Conservation (phyloP, 2,888 invertebrate species). For the Andrena dorsata region DNA sequence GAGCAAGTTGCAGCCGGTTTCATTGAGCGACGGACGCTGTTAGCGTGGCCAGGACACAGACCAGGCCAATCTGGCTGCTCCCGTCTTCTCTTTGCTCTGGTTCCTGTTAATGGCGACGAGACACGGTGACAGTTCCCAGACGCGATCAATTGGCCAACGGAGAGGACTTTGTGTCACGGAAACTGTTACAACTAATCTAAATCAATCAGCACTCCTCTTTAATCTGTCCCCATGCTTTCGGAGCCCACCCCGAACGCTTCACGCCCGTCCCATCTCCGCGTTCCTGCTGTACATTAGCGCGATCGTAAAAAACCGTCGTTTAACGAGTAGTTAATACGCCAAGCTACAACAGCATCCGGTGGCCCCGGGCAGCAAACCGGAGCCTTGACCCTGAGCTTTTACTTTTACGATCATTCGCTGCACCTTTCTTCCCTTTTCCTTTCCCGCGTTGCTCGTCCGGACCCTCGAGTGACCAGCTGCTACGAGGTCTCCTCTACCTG, state of each 20-base stretch:
- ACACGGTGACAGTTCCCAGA: constrained; percentile 7
- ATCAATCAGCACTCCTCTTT: constrained; percentile 47
- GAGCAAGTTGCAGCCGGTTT: neutral
- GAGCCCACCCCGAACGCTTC: neutral
- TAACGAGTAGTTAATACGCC: constrained; percentile 60
- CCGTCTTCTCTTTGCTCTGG: constrained; percentile 11
- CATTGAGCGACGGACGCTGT: constrained; percentile 3
- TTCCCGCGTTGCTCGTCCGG: neutral
- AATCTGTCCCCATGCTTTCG: constrained; percentile 29
- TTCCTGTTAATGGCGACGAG: constrained; percentile 16
- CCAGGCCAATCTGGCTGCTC: neutral
- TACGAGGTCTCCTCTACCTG: constrained; percentile 9
- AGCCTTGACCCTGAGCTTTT: constrained; percentile 31
- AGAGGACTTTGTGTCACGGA: constrained; percentile 25
- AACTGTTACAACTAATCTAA: constrained; percentile 56
- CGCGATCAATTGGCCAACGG: constrained; percentile 19
- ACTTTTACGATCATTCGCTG: constrained; percentile 32
- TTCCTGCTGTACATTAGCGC: constrained; percentile 46
- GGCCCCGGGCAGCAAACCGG: constrained; percentile 10
- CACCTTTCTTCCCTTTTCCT: constrained; percentile 9
- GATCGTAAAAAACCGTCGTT: constrained; percentile 67
- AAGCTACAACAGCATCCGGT: constrained; percentile 52
- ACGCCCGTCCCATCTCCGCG: neutral
- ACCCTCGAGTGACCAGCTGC: constrained; percentile 19
- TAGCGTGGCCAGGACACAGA: neutral